Conservation (phyloP, 1,140 invertebrate species). For the Lepidurus apus region DNA sequence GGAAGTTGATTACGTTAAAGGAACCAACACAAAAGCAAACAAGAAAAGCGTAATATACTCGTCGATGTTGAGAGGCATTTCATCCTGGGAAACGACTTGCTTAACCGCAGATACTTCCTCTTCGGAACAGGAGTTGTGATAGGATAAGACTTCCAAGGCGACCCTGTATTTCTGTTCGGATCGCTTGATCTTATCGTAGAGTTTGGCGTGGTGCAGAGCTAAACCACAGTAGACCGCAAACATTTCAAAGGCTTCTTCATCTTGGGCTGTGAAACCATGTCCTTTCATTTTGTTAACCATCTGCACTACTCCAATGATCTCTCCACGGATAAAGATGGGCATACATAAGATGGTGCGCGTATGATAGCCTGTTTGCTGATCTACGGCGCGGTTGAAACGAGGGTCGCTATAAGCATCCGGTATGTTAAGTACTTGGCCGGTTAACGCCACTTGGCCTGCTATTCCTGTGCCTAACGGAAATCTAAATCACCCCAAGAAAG, state of each 20-base stretch:
- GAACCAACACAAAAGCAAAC: background rate
- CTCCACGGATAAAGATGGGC: slow-evolving; percentile 72
- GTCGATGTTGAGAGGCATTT: background rate
- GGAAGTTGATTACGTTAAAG: too few species aligned
- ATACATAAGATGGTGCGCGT: slow-evolving; percentile 75
- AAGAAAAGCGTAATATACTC: slow-evolving; percentile 20
- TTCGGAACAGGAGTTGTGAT: slow-evolving; percentile 71
- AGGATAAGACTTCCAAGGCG: slow-evolving; percentile 72
- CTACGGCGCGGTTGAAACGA: slow-evolving; percentile 71
- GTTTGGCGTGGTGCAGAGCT: slow-evolving; percentile 73
- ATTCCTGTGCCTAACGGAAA: slow-evolving; percentile 59
- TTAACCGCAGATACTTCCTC: slow-evolving; percentile 53
- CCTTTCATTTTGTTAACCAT: slow-evolving; percentile 76
- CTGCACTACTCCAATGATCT: slow-evolving; percentile 75
- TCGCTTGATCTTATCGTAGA: slow-evolving; percentile 74
- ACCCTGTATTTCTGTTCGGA: slow-evolving; percentile 80
- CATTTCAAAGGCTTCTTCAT: slow-evolving; percentile 74
- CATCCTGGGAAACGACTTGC: background rate
- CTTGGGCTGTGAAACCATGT: slow-evolving; percentile 58
- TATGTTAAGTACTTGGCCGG: slow-evolving; percentile 71
- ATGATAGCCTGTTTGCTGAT: slow-evolving; percentile 67
- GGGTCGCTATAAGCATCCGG: slow-evolving; percentile 70
- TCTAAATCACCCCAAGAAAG: slow-evolving; percentile 41
- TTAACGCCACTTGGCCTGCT: slow-evolving; percentile 65
- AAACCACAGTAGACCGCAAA: slow-evolving; percentile 80